Evolutionary conservation across 2,797 vertebrate genomes (phyloP), one percentile per base, ranked within the genome.

Genomic region (Trematomus bernacchii): DNA sequence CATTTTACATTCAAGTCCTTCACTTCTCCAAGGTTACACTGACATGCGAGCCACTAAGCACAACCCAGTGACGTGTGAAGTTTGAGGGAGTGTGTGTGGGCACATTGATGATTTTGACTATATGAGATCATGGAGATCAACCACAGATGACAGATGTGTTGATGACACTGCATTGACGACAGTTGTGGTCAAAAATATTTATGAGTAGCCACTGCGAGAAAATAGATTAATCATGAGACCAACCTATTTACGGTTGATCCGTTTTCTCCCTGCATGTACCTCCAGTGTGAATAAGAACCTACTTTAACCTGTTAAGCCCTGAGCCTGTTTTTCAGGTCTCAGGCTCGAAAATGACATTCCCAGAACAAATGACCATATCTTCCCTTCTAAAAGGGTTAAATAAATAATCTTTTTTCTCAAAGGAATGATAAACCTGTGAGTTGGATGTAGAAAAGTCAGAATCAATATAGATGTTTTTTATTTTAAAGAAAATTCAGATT

Each of bases 21-120:
- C 68, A 85, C 62, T 74, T 82, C 71, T 77, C 52, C 30, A 43
- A n/a, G 60, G 80, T 82, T 77, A 80, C 52, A 14, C 51, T 69
- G 73, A 84, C 85, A 78, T 61, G 55, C 30, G 10, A 70, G 19
- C 6, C 3, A 10, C 30, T 1, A 11, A 62, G 54, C 62, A 9
- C 53, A 7, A 14, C n/a, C 42, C 14, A 30, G 66, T 9, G 27
- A 23, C 15, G 18, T 19, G 21, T 27, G 64, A 44, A 6, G 16
- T 51, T 10, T n/a, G 21, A 7, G 12, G 5, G 4, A 2, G 55
- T 8, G 43, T 57, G 43, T 13, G 12, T 46, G 27, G 6, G 67
- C 30, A 23, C 16, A 2, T 19, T 0, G 14, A 37, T 57, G 14
- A 51, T 62, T 73, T 50, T 50, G 15, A 19, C n/a, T 2, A 5